phyloP scores from a whole-genome alignment of 2,797 vertebrate species.

The Chelon auratus region DNA sequence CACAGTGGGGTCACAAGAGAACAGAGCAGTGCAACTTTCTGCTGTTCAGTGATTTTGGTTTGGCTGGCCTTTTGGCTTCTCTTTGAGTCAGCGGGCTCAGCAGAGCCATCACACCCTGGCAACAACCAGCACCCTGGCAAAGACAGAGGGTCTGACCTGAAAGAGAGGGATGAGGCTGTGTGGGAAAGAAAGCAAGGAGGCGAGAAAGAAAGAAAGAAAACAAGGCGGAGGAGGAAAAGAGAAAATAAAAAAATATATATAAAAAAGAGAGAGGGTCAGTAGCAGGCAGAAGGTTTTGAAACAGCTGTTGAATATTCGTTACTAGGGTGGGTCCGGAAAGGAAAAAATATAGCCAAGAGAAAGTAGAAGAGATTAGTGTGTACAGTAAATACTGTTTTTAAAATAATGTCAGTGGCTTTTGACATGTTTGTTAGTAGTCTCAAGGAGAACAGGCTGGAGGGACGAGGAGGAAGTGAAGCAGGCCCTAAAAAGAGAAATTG shows the following conservation, averaged over 20 bases:
- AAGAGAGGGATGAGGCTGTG: conserved; percentile 20
- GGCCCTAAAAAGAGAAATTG: conserved; percentile 1
- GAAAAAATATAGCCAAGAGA: background rate
- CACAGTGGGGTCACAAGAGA: conserved; percentile 52
- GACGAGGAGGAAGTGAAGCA: conserved; percentile 1
- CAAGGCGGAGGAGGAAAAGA: conserved; percentile 7
- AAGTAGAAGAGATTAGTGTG: conserved; percentile 22
- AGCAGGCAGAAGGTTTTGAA: background rate
- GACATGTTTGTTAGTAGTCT: conserved; percentile 28
- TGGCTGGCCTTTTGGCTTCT: conserved; percentile 67
- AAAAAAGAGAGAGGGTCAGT: conserved; percentile 6
- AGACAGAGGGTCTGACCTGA: conserved; percentile 54
- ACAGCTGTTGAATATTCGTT: background rate
- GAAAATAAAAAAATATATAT: background rate
- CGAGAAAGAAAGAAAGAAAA: conserved; percentile 8
- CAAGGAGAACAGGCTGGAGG: background rate
- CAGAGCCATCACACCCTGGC: conserved; percentile 65
- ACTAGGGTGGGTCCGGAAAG: background rate
- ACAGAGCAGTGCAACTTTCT: conserved; percentile 60
- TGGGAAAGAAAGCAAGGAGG: conserved; percentile 40
- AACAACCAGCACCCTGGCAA: conserved; percentile 52
- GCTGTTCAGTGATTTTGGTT: conserved; percentile 75
- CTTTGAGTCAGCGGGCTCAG: conserved; percentile 68
- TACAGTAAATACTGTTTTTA: conserved; percentile 26
- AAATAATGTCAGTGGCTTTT: conserved; percentile 32